phyloP scores from a whole-genome alignment of 2,797 vertebrate species.

The Sebastes goodei region DNA sequence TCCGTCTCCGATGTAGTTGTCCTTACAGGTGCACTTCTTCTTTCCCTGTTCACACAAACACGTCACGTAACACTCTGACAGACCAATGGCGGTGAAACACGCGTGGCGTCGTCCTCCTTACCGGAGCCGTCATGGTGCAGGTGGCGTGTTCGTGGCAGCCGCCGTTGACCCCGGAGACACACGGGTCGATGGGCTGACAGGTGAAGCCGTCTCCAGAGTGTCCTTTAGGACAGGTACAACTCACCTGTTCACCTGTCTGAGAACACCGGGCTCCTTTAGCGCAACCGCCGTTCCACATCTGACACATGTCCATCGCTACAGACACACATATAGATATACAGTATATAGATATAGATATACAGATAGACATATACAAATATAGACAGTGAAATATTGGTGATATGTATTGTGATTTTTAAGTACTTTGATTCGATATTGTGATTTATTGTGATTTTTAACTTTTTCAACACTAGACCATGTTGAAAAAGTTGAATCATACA shows the following conservation, averaged over 20 bases:
- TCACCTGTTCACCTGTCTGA: slow-evolving; percentile 84
- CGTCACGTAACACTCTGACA: neutral
- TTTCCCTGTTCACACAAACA: slow-evolving; percentile 80
- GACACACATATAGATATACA: neutral
- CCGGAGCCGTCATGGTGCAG: slow-evolving; percentile 89
- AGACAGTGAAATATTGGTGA: neutral
- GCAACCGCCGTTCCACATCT: slow-evolving; percentile 90
- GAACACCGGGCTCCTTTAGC: slow-evolving; percentile 84
- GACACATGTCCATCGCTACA: slow-evolving; percentile 87
- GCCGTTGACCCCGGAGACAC: slow-evolving; percentile 84
- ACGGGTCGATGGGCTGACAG: slow-evolving; percentile 87
- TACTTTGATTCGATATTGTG: too few species aligned
- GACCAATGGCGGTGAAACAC: neutral
- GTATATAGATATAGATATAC: neutral
- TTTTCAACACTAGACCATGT: too few species aligned
- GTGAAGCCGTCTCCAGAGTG: slow-evolving; percentile 88
- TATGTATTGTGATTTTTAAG: too few species aligned
- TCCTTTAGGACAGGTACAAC: slow-evolving; percentile 86
- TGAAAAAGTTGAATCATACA: too few species aligned
- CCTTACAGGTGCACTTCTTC: slow-evolving; percentile 88
- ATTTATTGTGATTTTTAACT: too few species aligned
- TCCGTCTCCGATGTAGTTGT: slow-evolving; percentile 89
- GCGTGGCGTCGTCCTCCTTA: slow-evolving; percentile 79
- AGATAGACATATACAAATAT: too few species aligned
- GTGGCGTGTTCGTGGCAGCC: slow-evolving; percentile 91